phyloP scores from a whole-genome alignment of 92 coral and sea anemone species.

The Montipora capitata region DNA sequence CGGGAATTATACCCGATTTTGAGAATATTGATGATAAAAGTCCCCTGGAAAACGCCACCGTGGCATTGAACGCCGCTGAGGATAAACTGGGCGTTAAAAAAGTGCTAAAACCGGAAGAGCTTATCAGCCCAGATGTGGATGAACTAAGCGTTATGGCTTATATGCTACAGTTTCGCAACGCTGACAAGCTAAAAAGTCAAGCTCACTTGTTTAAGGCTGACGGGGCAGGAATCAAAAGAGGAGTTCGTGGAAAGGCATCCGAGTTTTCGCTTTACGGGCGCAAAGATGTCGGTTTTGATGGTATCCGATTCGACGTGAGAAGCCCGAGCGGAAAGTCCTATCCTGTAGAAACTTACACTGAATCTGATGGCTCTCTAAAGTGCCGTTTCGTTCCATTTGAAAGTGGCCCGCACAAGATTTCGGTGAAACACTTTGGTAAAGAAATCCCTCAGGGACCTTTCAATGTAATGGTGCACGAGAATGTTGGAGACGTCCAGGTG shows the following conservation, averaged over 20 bases:
- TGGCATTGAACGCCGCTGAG: slow-evolving; percentile 81
- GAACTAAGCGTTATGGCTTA: slow-evolving; percentile 97
- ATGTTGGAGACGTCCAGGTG: slow-evolving; percentile 80
- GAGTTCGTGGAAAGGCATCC: slow-evolving; percentile 81
- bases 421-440: slow-evolving; percentile 87
- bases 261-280: slow-evolving; percentile 91
- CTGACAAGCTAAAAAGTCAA: slow-evolving; percentile 82
- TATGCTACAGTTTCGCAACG: slow-evolving; percentile 89
- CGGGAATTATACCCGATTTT: slow-evolving; percentile 93
- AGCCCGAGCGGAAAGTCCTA: slow-evolving; percentile 76
- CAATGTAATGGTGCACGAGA: slow-evolving; percentile 79
- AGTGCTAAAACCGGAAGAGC: slow-evolving; percentile 87
- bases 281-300: slow-evolving; percentile 87
- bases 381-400: slow-evolving; percentile 84
- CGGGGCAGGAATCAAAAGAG: slow-evolving; percentile 91
- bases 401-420: slow-evolving; percentile 82
- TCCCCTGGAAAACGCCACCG: slow-evolving; percentile 78
- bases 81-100: slow-evolving; percentile 87
- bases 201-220: slow-evolving; percentile 89
- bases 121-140: slow-evolving; percentile 88
- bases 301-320: slow-evolving; percentile 74
- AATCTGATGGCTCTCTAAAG: slow-evolving; percentile 73
- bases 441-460: slow-evolving; percentile 92
- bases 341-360: slow-evolving; percentile 73
- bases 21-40: slow-evolving; percentile 81